These are phyloP conservation scores for Colinus virginianus DNA, from an alignment of 2,113 vertebrate genomes.

Conservation along the genomic window DNA sequence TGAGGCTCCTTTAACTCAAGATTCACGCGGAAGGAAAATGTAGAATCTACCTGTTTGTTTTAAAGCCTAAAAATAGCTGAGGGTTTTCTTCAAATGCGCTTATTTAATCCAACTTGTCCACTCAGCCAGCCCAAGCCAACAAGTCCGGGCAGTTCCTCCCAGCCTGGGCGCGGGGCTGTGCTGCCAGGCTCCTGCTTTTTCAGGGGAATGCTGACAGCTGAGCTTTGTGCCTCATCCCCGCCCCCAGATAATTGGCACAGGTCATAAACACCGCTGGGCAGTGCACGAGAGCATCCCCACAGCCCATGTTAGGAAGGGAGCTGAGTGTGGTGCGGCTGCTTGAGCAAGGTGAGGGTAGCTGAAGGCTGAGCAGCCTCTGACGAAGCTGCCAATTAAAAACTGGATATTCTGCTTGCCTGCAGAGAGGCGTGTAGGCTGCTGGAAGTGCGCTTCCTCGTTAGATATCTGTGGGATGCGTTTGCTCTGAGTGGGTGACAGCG, in stretches of 20 bases:
- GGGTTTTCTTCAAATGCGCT: not conserved
- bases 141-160: not conserved
- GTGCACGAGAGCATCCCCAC: not conserved
- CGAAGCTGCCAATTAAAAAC: constrained; percentile 68
- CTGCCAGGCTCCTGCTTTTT: not conserved
- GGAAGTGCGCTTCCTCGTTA: constrained; percentile 24
- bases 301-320: not conserved
- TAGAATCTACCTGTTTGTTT: not conserved
- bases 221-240: not conserved
- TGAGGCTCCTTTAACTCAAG: not conserved
- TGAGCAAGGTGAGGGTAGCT: constrained; percentile 48
- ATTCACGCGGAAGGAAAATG: not conserved
- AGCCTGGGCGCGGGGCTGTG: not conserved
- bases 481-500: not conserved
- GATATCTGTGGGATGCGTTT: not conserved
- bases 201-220: not conserved
- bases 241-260: not conserved
- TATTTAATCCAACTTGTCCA: not conserved
- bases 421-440: constrained; percentile 7
- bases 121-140: constrained; percentile 7
- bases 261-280: not conserved
- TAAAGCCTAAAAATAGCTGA: constrained; percentile 10
- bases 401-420: constrained; percentile 53
- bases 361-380: not conserved
- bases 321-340: not conserved